Evolutionary conservation across 2,888 invertebrate species (phyloP).

Genomic region (Euplagia quadripunctaria): DNA sequence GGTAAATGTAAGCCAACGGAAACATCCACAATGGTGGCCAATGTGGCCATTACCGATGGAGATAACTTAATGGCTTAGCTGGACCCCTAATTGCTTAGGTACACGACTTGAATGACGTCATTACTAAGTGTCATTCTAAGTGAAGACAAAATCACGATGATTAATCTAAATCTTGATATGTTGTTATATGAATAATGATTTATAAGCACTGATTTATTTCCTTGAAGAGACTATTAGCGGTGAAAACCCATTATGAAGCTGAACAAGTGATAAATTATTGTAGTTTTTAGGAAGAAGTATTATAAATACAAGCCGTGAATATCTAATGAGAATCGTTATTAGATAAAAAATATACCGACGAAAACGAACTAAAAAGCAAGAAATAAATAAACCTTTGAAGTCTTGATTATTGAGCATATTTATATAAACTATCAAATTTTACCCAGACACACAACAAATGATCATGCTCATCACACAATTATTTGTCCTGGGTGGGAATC

Average conservation of each 20-base stretch:
- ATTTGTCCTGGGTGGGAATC: too few species aligned
- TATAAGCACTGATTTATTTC: neutral
- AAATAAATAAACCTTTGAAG: too few species aligned
- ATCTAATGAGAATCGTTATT: too few species aligned
- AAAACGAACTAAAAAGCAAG: too few species aligned
- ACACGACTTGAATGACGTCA: conserved; percentile 29
- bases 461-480: too few species aligned
- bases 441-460: too few species aligned
- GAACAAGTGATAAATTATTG: neutral
- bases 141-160: conserved; percentile 28
- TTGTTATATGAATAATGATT: neutral
- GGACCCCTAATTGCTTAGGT: conserved; percentile 36
- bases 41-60: conserved; percentile 34
- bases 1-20: conserved; percentile 39
- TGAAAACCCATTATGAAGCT: neutral
- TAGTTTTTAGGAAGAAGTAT: too few species aligned
- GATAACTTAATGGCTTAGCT: conserved; percentile 42
- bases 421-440: too few species aligned
- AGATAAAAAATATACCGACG: too few species aligned
- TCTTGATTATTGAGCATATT: too few species aligned
- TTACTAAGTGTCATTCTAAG: conserved; percentile 20
- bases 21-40: conserved; percentile 30
- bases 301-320: too few species aligned
- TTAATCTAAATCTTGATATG: conserved; percentile 23
- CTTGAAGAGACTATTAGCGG: neutral